Evolutionary conservation across 2,888 invertebrate species (phyloP).

Genomic region (Unio pictorum): DNA sequence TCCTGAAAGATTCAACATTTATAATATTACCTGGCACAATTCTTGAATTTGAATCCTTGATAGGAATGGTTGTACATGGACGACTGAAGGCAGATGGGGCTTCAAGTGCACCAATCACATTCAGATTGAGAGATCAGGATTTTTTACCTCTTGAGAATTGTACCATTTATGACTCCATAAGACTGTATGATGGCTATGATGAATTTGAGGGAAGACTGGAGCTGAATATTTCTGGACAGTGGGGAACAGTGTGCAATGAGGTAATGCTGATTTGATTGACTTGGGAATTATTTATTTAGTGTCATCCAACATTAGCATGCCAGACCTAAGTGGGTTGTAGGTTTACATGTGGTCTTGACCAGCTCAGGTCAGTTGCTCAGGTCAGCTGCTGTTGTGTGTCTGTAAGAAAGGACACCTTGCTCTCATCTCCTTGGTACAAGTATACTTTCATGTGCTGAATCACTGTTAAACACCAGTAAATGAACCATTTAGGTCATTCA

Average conservation of each 20-base stretch:
- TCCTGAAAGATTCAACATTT: constrained; percentile 92
- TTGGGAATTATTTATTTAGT: too few species aligned
- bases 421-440: too few species aligned
- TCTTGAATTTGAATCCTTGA: constrained; percentile 87
- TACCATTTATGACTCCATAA: constrained; percentile 76
- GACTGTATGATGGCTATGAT: constrained; percentile 86
- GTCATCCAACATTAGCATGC: too few species aligned
- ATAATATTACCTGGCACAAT: constrained; percentile 90
- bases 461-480: too few species aligned
- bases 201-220: constrained; percentile 87
- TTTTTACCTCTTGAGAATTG: constrained; percentile 53
- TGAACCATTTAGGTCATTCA: too few species aligned
- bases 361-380: too few species aligned
- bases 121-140: constrained; percentile 46
- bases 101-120: constrained; percentile 26
- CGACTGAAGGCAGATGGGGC: constrained; percentile 78
- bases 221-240: constrained; percentile 86
- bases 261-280: constrained; percentile 33
- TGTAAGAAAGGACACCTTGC: too few species aligned
- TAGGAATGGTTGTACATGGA: constrained; percentile 94
- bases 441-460: too few species aligned
- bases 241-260: constrained; percentile 97
- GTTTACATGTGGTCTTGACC: too few species aligned
- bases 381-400: too few species aligned
- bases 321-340: too few species aligned